Evolutionary conservation across 1,140 invertebrate genomes (phyloP), one percentile per base, ranked within the genome.

Genomic region (Drosophila yakuba): DNA sequence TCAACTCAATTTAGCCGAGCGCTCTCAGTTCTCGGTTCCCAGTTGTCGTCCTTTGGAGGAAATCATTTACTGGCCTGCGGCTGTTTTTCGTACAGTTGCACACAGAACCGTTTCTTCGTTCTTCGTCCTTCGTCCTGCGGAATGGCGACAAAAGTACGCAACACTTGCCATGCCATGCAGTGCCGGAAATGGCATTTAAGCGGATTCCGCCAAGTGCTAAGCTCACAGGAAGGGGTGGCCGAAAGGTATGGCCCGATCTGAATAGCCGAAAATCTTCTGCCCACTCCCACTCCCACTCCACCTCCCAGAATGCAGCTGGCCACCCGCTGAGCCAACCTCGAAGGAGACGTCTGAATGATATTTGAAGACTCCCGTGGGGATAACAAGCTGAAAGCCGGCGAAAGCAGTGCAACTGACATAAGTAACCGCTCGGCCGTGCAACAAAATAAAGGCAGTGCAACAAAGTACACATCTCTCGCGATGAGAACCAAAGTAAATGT

Each of bases 101-200:
- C 8, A 15, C 7, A 15, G 7, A 54, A 61, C 67, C 59, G 45
- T 63, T 38, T 14, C 32, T 72, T 28, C 51, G 52, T 75, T 47
- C 56, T 41, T 25, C 4, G 25, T 25, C 25, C 25, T 72, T 28
- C 51, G 60, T 75, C 60, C 56, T 41, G 58, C 58, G 50, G 68
- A 76, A 72, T 58, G 28, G 58, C 55, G 61, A 74, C 44, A 35
- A 55, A 74, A 74, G 35, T 62, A 75, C 28, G 51, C 61, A 80
- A 62, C 63, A 74, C 71, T 76, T 60, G 17, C n/a, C 47, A 28
- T 48, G 25, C 32, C 47, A 44, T 67, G 61, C 35, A 25, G 45
- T 44, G 59, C 23, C 83, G 82, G 82, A 88, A 79, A 67, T 79
- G 79, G 79, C 75, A 88, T 88, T 88, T 85, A 88, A 85, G 83